Evolutionary conservation across 1,140 invertebrate genomes (phyloP).

Genomic region (Harpegnathos saltator): DNA sequence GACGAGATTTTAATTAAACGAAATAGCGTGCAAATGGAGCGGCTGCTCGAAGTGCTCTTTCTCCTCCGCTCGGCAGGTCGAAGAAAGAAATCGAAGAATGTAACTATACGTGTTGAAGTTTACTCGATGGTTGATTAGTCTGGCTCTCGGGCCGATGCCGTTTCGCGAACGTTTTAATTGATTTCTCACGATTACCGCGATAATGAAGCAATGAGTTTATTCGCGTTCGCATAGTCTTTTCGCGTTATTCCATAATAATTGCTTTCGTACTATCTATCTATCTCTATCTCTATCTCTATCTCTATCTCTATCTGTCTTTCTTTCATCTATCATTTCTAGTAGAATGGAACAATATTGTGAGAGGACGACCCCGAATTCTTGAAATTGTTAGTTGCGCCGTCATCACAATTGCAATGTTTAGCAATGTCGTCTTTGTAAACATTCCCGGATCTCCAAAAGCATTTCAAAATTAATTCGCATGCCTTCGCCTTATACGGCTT

Average conservation of each 20-base stretch:
- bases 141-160: neutral
- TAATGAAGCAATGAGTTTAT: neutral
- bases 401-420: constrained; percentile 11
- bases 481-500: neutral
- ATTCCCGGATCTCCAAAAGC: constrained; percentile 16
- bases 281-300: no score
- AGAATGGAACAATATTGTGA: neutral
- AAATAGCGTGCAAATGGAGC: constrained; percentile 28
- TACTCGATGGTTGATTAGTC: neutral
- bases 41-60: neutral
- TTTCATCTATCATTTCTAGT: constrained; percentile 10
- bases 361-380: constrained; percentile 6
- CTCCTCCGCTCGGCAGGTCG: neutral
- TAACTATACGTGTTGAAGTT: neutral
- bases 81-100: neutral
- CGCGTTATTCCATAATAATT: no score
- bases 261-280: no score
- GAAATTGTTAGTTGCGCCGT: constrained; percentile 8
- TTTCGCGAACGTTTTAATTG: constrained; percentile 1
- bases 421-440: constrained; percentile 15
- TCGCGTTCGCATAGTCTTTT: no score
- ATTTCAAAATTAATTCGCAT: constrained; percentile 32
- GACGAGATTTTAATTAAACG: constrained; percentile 42
- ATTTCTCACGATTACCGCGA: neutral
- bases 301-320: no score